phyloP scores from a whole-genome alignment of 1,140 invertebrate species.

The Carcinoscorpius rotundicauda region DNA sequence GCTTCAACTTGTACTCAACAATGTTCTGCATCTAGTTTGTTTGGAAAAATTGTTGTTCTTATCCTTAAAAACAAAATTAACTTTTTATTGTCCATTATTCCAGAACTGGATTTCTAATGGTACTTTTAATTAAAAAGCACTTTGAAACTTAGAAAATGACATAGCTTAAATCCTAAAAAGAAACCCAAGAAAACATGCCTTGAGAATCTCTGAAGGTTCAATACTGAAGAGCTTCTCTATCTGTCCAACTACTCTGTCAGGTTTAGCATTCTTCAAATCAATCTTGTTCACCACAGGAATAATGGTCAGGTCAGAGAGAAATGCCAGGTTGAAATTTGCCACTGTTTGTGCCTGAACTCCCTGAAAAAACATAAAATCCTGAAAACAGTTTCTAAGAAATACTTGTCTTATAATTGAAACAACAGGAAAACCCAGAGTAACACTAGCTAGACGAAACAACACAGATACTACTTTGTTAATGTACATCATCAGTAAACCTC shows the following conservation, averaged over 20 bases:
- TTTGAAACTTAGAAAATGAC: no score
- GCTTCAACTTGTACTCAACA: no score
- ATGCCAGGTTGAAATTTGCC: constrained; percentile 89
- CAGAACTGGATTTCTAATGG: constrained; percentile 41
- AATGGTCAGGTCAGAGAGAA: constrained; percentile 62
- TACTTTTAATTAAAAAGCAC: no score
- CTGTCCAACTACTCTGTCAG: constrained; percentile 63
- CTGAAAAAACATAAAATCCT: constrained; percentile 25
- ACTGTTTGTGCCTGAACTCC: constrained; percentile 96
- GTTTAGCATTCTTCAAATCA: constrained; percentile 81
- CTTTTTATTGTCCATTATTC: constrained; percentile 50
- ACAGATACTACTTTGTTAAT: no score
- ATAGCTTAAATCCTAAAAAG: no score
- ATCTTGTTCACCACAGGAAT: constrained; percentile 96
- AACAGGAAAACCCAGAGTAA: background rate
- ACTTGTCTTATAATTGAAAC: background rate
- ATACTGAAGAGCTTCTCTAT: constrained; percentile 76
- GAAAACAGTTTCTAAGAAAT: constrained; percentile 4
- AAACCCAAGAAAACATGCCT: constrained; percentile 34
- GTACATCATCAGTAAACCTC: no score
- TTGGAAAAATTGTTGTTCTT: no score
- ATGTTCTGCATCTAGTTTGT: no score
- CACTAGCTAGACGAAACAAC: no score
- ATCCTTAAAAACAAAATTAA: no score
- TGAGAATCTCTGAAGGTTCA: constrained; percentile 48